These are phyloP conservation scores for Drosophila littoralis DNA, from an alignment of 1,140 invertebrate genomes.

Conservation along the genomic window DNA sequence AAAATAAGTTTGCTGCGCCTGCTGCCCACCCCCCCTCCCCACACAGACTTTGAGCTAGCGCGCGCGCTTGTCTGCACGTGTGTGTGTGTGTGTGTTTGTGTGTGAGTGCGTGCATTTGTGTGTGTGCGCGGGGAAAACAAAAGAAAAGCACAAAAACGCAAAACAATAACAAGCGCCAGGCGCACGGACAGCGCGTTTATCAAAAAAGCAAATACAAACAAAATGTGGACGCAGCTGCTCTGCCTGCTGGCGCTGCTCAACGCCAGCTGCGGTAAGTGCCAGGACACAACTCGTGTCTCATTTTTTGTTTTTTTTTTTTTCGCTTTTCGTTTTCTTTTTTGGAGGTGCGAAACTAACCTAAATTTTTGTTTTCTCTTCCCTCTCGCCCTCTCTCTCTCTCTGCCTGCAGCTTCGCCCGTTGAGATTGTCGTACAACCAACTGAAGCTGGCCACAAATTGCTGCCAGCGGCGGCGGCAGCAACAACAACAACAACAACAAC, in stretches of 20 bases:
- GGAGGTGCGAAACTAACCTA: constrained; percentile 69
- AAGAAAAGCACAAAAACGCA: constrained; percentile 63
- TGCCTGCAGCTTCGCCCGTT: constrained; percentile 56
- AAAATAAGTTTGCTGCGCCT: constrained; percentile 21
- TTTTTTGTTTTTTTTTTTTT: neutral
- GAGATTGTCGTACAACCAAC: constrained; percentile 61
- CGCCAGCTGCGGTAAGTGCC: constrained; percentile 57
- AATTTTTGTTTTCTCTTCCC: constrained; percentile 27
- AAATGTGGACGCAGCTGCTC: constrained; percentile 55
- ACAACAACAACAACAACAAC: constrained; percentile 31
- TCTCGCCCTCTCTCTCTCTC: neutral
- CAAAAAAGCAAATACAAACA: constrained; percentile 36
- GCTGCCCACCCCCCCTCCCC: neutral
- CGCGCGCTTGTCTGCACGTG: constrained; percentile 30
- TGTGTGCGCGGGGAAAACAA: constrained; percentile 69
- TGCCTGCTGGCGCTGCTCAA: constrained; percentile 55
- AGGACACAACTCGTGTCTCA: constrained; percentile 18
- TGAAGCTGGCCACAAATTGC: constrained; percentile 40
- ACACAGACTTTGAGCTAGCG: constrained; percentile 72
- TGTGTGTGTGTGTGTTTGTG: constrained; percentile 24
- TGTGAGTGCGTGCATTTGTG: constrained; percentile 12
- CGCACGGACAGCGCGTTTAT: constrained; percentile 28
- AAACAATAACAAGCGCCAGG: constrained; percentile 61
- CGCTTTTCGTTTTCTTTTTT: neutral
- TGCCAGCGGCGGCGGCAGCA: constrained; percentile 14